Percentiles rank a stretch among this genome's conserved stretches.
Evolutionary conservation across 2,888 invertebrate species (phyloP).

Genomic region (Polydrusus cervinus): DNA sequence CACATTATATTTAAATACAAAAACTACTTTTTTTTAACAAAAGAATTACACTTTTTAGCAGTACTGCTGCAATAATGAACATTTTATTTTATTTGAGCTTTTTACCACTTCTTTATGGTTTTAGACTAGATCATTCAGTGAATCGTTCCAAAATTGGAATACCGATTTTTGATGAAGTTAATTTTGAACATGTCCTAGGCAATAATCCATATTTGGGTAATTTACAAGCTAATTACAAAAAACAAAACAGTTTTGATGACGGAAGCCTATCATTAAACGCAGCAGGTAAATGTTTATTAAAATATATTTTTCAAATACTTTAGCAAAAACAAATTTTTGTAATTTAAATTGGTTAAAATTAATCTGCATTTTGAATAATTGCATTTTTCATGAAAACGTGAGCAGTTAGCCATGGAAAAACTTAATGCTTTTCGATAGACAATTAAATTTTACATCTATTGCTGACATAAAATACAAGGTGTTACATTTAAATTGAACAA

Average conservation of each 20-base stretch:
- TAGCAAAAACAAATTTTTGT: too few species aligned
- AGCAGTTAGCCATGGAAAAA: too few species aligned
- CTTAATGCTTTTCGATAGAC: too few species aligned
- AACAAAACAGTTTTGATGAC: background rate
- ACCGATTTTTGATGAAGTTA: background rate
- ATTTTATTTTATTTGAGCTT: constrained; percentile 3
- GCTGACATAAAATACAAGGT: too few species aligned
- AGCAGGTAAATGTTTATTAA: background rate
- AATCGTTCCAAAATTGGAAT: background rate
- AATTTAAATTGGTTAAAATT: too few species aligned
- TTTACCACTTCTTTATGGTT: constrained; percentile 18
- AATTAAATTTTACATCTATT: too few species aligned
- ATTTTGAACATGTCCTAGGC: background rate
- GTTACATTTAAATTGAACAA: too few species aligned
- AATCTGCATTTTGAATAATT: too few species aligned
- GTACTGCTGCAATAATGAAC: background rate
- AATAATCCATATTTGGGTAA: background rate
- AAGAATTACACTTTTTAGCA: background rate
- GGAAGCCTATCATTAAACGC: background rate
- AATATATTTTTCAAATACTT: too few species aligned
- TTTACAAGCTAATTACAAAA: background rate
- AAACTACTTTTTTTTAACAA: background rate
- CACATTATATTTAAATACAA: background rate
- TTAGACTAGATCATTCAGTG: background rate
- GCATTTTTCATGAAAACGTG: too few species aligned